A percentile compares a stretch with the other conserved stretches of the same genome.
Conservation (phyloP, 2,888 invertebrate genomes). For the Prosapia bicincta region DNA sequence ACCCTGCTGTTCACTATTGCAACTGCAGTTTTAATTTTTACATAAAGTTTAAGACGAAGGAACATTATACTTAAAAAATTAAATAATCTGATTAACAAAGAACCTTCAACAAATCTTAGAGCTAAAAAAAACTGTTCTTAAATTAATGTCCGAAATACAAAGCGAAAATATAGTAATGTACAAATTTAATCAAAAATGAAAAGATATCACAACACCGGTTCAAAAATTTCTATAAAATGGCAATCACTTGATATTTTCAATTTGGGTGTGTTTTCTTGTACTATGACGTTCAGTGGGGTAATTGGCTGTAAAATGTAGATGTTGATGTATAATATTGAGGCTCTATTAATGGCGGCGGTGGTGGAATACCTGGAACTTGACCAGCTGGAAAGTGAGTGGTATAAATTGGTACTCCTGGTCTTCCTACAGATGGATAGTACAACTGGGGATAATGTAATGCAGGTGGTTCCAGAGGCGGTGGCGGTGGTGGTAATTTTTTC, state of each 20-base stretch:
- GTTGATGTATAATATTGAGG: not conserved
- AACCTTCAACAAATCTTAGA: not conserved
- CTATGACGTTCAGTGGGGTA: not conserved
- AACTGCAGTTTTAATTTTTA: not conserved
- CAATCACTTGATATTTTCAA: not conserved
- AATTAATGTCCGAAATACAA: not conserved
- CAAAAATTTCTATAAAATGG: not conserved
- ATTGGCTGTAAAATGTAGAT: not conserved
- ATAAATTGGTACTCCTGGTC: not conserved
- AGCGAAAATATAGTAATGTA: not conserved
- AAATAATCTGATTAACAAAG: not conserved
- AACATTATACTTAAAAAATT: not conserved
- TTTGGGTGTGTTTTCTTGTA: not conserved
- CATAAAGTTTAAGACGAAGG: not conserved
- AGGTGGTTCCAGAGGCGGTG: not conserved
- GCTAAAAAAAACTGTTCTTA: not conserved
- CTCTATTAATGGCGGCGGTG: not conserved
- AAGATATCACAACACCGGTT: not conserved
- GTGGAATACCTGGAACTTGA: not conserved
- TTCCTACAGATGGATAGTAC: not conserved
- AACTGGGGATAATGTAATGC: not conserved
- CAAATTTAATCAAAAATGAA: not conserved
- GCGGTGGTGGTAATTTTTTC: conserved; percentile 2
- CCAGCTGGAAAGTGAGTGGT: not conserved
- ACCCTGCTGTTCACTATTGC: not conserved